Conservation (phyloP, 2,888 invertebrate genomes). For the Gandaritis pyraliata region DNA sequence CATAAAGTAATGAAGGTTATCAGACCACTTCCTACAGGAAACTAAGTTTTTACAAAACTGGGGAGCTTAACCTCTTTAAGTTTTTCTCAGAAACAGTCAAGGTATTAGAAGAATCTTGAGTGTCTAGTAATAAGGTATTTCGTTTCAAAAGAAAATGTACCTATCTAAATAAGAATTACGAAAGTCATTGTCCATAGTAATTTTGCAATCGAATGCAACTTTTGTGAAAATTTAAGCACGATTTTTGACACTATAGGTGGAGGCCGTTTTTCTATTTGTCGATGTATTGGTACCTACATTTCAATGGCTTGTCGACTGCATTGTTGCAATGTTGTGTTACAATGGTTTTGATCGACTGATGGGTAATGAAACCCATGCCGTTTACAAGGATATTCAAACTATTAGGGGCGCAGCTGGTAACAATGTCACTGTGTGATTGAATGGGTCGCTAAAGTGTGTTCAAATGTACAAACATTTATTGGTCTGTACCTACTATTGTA, state of each 20-base stretch:
- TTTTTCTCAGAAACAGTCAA: no score
- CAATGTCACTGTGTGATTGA: no score
- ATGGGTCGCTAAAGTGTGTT: no score
- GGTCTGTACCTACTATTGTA: no score
- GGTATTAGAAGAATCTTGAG: no score
- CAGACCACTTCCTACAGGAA: background rate
- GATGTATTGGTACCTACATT: slow-evolving; percentile 27
- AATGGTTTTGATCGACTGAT: slow-evolving; percentile 39
- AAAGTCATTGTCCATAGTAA: slow-evolving; percentile 31
- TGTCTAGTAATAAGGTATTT: no score
- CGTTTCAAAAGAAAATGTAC: no score
- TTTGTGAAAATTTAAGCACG: slow-evolving; percentile 41
- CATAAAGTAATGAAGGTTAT: background rate
- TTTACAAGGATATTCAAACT: slow-evolving; percentile 39
- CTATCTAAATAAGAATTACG: background rate
- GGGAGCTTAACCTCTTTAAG: no score
- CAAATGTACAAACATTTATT: no score
- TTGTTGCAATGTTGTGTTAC: slow-evolving; percentile 43
- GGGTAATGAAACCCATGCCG: slow-evolving; percentile 36
- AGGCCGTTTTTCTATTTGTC: slow-evolving; percentile 47
- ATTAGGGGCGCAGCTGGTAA: no score
- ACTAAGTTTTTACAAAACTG: no score
- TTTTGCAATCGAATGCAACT: slow-evolving; percentile 43
- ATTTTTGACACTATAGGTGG: slow-evolving; percentile 37
- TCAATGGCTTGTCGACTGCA: slow-evolving; percentile 50